Base-by-base conservation (phyloP, 2,888 invertebrate species). In the Drosophila cognata region DNA sequence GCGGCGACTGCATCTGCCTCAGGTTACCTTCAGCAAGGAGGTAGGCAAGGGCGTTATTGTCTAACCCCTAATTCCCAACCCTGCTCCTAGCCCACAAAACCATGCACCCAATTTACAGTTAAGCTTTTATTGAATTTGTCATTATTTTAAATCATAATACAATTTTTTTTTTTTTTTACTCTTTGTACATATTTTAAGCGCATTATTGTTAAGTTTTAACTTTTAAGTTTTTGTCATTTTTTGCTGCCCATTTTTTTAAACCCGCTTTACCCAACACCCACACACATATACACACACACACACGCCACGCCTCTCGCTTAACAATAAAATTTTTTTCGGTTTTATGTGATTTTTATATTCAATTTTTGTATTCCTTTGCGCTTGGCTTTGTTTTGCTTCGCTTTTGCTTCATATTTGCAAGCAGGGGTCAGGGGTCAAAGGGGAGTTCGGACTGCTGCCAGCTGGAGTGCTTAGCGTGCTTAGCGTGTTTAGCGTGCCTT, bases 1-100 rank as follows among this genome's bases (percentile, higher is more conserved):
- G 88, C 94, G 95, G 92, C 95, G 96, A 89, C 94, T 96, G 29
- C 95, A 96, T 87, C 94, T 96, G 88, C 96, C 96, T 28, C 96
- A 96, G 94, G 97, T 97, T 92, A 96, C 97, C 61, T 97, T 97
- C 94, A 97, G 96, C 92, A 96, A 96, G 93, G 97, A 97, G 97
- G 97, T 97, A 95, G 97, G 97, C 96, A 96, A 95, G 89, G 97
- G 97, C 75, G 96, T 97, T 89, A 95, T 97, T 90, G 97, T 97
- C 87, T 97, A 64, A 60, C 33, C 18, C 25, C 25, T 1, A 46
- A 21, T 2, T 13, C 43, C 21, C 1, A 53, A 29, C 0, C 35
- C n/a, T 31, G 11, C 38, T 18, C 13, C n/a, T 4, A 11, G 36
- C 31, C 28, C 58, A 11, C 8, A 38, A n/a, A 46, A 13, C 46